phyloP scores from a whole-genome alignment of 2,888 invertebrate genomes.

The Palloptera scutellata region DNA sequence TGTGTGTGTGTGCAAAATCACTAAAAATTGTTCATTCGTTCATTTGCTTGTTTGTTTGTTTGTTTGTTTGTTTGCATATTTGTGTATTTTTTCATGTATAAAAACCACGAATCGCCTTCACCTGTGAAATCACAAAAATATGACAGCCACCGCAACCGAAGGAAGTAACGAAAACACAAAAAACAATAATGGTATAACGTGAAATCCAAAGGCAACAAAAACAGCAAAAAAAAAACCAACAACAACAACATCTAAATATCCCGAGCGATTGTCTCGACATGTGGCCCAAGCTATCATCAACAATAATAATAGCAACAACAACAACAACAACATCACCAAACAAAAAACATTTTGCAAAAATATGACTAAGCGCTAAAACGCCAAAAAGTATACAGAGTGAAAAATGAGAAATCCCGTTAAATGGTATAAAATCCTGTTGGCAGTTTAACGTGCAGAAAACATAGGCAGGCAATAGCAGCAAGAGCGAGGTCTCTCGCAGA shows the following conservation, averaged over 20 bases:
- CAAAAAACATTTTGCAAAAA: background rate
- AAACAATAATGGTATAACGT: background rate
- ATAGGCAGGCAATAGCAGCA: too few relatives aligned
- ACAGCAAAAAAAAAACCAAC: background rate
- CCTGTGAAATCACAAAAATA: slow-evolving; percentile 26
- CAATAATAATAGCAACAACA: background rate
- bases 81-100: background rate
- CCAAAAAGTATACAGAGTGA: background rate
- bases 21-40: too few relatives aligned
- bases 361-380: slow-evolving; percentile 25
- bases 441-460: background rate
- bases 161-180: background rate
- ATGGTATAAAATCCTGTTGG: slow-evolving; percentile 14
- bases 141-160: slow-evolving; percentile 7
- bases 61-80: background rate
- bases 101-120: slow-evolving; percentile 9
- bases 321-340: slow-evolving; percentile 4
- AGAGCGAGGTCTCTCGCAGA: too few relatives aligned
- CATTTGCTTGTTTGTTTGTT: too few relatives aligned
- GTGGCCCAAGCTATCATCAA: background rate
- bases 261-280: background rate
- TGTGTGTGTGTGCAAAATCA: too few relatives aligned
- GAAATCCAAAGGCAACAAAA: too few relatives aligned
- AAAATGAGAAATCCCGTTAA: slow-evolving; percentile 27
- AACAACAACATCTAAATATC: background rate